Percentiles rank a stretch among this genome's conserved stretches.
Evolutionary conservation across 2,888 invertebrate species (phyloP).

Genomic region (Sarcophaga subvicina): DNA sequence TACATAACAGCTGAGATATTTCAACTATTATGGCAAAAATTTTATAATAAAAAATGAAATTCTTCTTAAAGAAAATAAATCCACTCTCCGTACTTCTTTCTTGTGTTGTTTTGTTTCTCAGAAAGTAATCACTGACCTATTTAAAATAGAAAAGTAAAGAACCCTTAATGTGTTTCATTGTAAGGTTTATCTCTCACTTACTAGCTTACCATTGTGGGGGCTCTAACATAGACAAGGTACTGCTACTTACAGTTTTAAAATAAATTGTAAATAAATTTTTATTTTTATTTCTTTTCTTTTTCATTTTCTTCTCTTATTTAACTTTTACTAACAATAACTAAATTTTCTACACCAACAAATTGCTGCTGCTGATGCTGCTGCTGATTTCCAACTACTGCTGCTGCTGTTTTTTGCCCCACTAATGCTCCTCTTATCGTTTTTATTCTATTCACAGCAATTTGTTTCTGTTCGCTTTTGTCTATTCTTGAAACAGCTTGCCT

Average conservation of each 20-base stretch:
- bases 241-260: not conserved
- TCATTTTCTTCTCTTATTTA: not conserved
- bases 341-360: constrained; percentile 43
- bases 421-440: not conserved
- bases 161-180: too few relatives aligned
- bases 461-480: constrained; percentile 1
- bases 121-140: too few relatives aligned
- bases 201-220: too few relatives aligned
- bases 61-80: too few relatives aligned
- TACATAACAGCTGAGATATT: too few relatives aligned
- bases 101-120: too few relatives aligned
- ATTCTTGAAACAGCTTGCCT: not conserved
- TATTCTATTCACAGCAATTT: not conserved
- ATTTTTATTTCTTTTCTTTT: not conserved
- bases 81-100: too few relatives aligned
- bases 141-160: too few relatives aligned
- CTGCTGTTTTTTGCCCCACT: not conserved
- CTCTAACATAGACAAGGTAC: not conserved
- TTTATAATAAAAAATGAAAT: too few relatives aligned
- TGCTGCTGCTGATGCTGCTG: not conserved
- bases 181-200: too few relatives aligned
- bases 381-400: not conserved
- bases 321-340: constrained; percentile 47
- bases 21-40: too few relatives aligned
- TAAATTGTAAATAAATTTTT: constrained; percentile 1